phyloP scores from a whole-genome alignment of 2,888 invertebrate species.

The Lamellibrachia columna region DNA sequence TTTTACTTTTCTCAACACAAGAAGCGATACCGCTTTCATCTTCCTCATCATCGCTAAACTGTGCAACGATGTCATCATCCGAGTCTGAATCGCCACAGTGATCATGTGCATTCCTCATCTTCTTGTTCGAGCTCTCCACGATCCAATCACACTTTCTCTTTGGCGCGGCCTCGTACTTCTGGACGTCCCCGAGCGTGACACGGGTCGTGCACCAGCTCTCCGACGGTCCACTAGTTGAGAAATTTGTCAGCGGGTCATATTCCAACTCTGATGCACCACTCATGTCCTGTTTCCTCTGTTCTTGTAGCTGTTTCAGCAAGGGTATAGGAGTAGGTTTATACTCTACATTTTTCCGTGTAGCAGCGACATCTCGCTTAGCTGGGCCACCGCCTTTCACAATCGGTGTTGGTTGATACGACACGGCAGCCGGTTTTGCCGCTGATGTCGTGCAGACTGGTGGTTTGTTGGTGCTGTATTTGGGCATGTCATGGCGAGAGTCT shows the following conservation, averaged over 20 bases:
- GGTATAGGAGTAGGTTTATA: conserved; percentile 43
- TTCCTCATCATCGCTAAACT: conserved; percentile 35
- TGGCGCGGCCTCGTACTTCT: not conserved
- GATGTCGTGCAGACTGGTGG: not conserved
- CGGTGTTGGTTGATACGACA: conserved; percentile 32
- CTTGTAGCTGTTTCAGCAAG: conserved; percentile 32
- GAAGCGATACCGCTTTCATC: not conserved
- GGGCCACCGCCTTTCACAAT: not conserved
- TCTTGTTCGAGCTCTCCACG: not conserved
- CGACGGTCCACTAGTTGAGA: conserved; percentile 26
- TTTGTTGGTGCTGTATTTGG: not conserved
- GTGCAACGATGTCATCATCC: conserved; percentile 24
- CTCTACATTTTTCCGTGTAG: not conserved
- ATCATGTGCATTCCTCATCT: conserved; percentile 17
- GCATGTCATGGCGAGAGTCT: not conserved
- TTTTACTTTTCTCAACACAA: conserved; percentile 20
- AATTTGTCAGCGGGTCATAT: conserved; percentile 36
- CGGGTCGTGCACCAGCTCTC: conserved; percentile 14
- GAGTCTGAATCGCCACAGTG: not conserved
- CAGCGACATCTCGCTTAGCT: not conserved
- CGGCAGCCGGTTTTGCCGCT: not conserved
- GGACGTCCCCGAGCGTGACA: conserved; percentile 28
- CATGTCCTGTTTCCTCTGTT: conserved; percentile 18
- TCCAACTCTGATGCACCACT: conserved; percentile 23
- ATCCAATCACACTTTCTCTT: conserved; percentile 20